Conservation (phyloP, 2,113 vertebrate genomes). For the Protomyctophum bolini region DNA sequence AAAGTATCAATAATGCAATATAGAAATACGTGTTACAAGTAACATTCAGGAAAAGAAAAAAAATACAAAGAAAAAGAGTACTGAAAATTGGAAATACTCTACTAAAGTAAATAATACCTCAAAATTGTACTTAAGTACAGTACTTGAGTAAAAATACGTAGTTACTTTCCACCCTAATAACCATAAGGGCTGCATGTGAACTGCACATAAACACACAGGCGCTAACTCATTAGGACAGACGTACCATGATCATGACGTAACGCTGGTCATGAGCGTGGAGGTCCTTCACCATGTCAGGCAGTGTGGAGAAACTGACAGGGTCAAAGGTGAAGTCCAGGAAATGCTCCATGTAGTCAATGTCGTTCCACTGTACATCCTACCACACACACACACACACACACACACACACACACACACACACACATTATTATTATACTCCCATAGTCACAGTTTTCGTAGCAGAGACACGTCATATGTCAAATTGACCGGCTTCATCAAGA, state of each 20-base stretch:
- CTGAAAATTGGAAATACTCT: no score
- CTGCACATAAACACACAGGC: slow-evolving; percentile 3
- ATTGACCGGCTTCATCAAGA: no score
- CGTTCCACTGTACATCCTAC: slow-evolving; percentile 85
- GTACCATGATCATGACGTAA: slow-evolving; percentile 87
- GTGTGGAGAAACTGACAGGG: slow-evolving; percentile 69
- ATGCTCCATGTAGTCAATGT: slow-evolving; percentile 88
- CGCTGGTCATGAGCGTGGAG: slow-evolving; percentile 77
- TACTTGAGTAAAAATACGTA: no score
- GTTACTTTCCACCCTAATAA: no score
- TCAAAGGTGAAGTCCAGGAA: slow-evolving; percentile 86
- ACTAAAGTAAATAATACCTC: no score
- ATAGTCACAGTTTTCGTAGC: no score
- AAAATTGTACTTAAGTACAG: no score
- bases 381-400: background rate
- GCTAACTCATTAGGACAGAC: background rate
- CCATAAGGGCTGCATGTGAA: background rate
- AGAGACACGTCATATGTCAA: no score
- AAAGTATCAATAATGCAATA: no score
- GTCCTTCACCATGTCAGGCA: slow-evolving; percentile 83
- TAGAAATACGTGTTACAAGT: no score
- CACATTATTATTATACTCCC: background rate
- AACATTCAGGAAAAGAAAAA: no score
- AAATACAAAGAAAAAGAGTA: no score
- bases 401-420: background rate